Evolutionary conservation across 2,797 vertebrate genomes (phyloP).

Genomic region (Siniperca scherzeri): DNA sequence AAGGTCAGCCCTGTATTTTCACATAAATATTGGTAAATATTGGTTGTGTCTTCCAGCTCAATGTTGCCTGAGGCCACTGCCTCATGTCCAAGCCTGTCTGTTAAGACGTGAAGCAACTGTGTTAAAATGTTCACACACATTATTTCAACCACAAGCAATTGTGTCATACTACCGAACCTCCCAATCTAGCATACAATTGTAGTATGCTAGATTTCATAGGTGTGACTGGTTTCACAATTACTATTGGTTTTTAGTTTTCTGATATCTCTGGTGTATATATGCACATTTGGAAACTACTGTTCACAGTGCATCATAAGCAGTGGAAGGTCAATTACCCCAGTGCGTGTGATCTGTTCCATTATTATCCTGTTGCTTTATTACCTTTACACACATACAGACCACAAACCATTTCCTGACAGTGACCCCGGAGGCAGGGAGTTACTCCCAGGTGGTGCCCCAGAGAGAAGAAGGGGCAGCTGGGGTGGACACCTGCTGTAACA

Average conservation of each 20-base stretch:
- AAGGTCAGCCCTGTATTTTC: not conserved
- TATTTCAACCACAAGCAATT: not conserved
- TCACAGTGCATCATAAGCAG: too few relatives aligned
- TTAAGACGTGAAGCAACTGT: constrained; percentile 1
- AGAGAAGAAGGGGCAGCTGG: not conserved
- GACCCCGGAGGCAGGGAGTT: not conserved
- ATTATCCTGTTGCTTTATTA: not conserved
- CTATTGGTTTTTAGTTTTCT: not conserved
- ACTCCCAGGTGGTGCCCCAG: not conserved
- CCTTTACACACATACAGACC: not conserved
- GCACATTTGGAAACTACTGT: not conserved
- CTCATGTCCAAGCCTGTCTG: constrained; percentile 17
- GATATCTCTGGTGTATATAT: not conserved
- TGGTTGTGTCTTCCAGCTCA: not conserved
- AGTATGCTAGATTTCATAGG: not conserved
- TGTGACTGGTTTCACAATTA: not conserved
- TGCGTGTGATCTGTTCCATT: constrained; percentile 10
- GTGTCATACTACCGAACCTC: not conserved
- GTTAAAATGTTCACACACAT: not conserved
- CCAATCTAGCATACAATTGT: not conserved
- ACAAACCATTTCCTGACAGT: not conserved
- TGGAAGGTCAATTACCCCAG: constrained; percentile 1
- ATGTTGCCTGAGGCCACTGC: not conserved
- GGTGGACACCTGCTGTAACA: not conserved
- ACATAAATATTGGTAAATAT: not conserved